These are phyloP conservation scores for Aphaenogaster rudis DNA, from an alignment of 1,140 invertebrate genomes.

Conservation along the genomic window DNA sequence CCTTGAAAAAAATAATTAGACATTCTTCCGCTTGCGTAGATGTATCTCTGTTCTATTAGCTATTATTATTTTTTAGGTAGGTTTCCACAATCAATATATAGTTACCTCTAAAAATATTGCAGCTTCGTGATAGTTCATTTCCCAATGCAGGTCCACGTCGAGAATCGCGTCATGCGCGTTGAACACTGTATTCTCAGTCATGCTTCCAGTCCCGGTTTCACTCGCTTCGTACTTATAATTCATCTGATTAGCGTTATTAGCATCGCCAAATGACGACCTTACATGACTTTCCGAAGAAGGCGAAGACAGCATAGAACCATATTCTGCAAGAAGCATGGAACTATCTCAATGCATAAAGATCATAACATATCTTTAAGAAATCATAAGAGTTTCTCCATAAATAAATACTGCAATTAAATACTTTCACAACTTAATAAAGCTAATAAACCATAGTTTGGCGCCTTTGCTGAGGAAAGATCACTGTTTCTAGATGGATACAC, in stretches of 20 bases:
- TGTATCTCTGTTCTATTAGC: not conserved
- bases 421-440: slow-evolving; percentile 20
- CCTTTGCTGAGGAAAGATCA: not conserved
- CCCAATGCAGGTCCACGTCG: slow-evolving; percentile 89
- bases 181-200: slow-evolving; percentile 80
- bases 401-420: slow-evolving; percentile 3
- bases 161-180: slow-evolving; percentile 76
- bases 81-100: not conserved
- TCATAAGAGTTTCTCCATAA: slow-evolving; percentile 22
- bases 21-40: not conserved
- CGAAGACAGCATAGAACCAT: slow-evolving; percentile 86
- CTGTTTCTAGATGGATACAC: not conserved
- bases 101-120: slow-evolving; percentile 94
- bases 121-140: slow-evolving; percentile 96
- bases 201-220: slow-evolving; percentile 67
- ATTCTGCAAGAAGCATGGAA: slow-evolving; percentile 83
- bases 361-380: not conserved
- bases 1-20: slow-evolving; percentile 39
- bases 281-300: slow-evolving; percentile 81
- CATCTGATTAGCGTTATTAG: slow-evolving; percentile 77
- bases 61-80: not conserved
- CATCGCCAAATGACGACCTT: slow-evolving; percentile 67
- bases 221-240: slow-evolving; percentile 72
- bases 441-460: not conserved
- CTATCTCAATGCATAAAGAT: slow-evolving; percentile 41